Evolutionary conservation across 2,113 vertebrate species (phyloP), one percentile per base, ranked within the genome.

Genomic region (Pomatostomus ruficeps): DNA sequence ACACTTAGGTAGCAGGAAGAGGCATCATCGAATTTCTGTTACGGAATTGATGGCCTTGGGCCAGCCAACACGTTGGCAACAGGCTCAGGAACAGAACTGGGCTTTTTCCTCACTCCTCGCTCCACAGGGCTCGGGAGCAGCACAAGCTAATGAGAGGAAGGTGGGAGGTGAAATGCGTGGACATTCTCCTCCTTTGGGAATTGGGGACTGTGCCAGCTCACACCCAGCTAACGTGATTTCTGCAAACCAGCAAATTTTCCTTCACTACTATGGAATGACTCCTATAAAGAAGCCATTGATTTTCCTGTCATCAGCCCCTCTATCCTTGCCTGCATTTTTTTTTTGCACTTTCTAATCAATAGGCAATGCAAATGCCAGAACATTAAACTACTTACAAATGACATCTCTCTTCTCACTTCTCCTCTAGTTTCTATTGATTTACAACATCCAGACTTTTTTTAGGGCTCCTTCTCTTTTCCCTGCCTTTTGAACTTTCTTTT

Each of bases 301-400:
- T 90, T 79, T 95, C 77, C 62, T 94, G 45, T 94, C 84, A 77
- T 74, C 71, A 63, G 11, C 38, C 33, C 45, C 33, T 80, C 71
- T 52, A 14, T 36, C 59, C 66, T 83, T n/a, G 76, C 79, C 86
- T 96, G 68, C 66, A 61, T 95, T 93, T 88, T 94, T 95, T 93
- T 88, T 94, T 82, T 87, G 42, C 70, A 48, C 46, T 86, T 82
- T 73, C 82, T 91, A 57, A 76, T 95, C 82, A 82, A 89, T 89
- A 83, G n/a, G 54, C 40, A 90, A 25, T 86, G 74, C 31, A 91
- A 93, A 91, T 90, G 55, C 68, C 83, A 85, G 68, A 81, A 80
- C 28, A 55, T 87, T 93, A 91, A 92, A 74, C 65, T 94, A 76
- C 45, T 81, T 90, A 63, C 2, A 90, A 78, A 70, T 63, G 19